Percentiles rank a stretch among this genome's conserved stretches.
These are phyloP conservation scores for Calliphora vomitoria DNA, from an alignment of 2,888 invertebrate species.

Conservation along the genomic window DNA sequence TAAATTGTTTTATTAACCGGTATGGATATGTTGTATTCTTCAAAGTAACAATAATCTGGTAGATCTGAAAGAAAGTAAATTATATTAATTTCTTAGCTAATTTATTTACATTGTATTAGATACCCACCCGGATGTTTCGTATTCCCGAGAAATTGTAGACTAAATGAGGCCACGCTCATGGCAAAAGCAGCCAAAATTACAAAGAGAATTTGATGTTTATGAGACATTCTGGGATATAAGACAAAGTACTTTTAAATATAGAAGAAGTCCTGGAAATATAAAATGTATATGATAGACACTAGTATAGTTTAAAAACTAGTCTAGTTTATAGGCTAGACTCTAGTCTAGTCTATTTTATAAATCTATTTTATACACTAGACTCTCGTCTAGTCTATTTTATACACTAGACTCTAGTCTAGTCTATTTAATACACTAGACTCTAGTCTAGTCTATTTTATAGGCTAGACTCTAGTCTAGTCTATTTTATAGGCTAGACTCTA, in stretches of 20 bases:
- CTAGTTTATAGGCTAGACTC: too few relatives aligned
- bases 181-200: conserved; percentile 5
- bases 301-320: not conserved
- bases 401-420: too few relatives aligned
- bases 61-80: conserved; percentile 65
- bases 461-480: too few relatives aligned
- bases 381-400: too few relatives aligned
- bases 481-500: too few relatives aligned
- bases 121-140: conserved; percentile 62
- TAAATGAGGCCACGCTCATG: conserved; percentile 29
- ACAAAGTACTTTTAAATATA: too few relatives aligned
- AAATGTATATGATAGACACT: not conserved
- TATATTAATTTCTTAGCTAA: not conserved
- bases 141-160: conserved; percentile 53
- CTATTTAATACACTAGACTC: too few relatives aligned
- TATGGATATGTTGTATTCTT: conserved; percentile 77
- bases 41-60: conserved; percentile 77
- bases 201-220: not conserved
- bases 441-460: too few relatives aligned
- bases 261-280: not conserved
- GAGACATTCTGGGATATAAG: conserved; percentile 5
- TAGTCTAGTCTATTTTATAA: too few relatives aligned
- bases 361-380: too few relatives aligned
- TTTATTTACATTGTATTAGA: not conserved
- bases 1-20: conserved; percentile 75